phyloP scores from a whole-genome alignment of 2,797 vertebrate genomes.

The Pelodytes ibericus region DNA sequence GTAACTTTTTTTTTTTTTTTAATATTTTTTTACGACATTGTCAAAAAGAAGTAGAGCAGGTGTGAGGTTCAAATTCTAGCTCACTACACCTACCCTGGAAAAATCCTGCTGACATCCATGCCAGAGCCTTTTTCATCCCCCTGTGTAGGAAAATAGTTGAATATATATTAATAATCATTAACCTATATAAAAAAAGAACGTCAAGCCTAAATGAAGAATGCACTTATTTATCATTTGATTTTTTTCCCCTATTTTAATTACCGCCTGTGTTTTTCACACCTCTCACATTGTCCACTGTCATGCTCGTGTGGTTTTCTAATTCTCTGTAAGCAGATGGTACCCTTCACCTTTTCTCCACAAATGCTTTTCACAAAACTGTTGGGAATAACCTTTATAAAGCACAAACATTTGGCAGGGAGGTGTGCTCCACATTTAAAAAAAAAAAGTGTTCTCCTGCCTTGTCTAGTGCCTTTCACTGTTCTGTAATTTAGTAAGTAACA shows the following conservation, averaged over 20 bases:
- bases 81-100: no score
- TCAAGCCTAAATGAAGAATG: no score
- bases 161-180: no score
- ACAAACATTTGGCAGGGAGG: conserved; percentile 26
- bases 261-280: not conserved
- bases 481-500: not conserved
- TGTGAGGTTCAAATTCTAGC: no score
- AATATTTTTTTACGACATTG: no score
- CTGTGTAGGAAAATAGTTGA: no score
- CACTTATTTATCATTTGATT: not conserved
- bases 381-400: conserved; percentile 18
- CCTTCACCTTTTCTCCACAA: conserved; percentile 38
- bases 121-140: no score
- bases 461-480: not conserved
- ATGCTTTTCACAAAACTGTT: not conserved
- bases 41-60: no score
- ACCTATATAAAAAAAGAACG: no score
- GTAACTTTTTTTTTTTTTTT: no score
- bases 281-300: conserved; percentile 15
- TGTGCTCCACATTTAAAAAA: conserved; percentile 4
- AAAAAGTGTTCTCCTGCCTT: not conserved
- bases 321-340: conserved; percentile 34
- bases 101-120: no score
- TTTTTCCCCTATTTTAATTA: conserved; percentile 9
- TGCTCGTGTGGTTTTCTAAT: conserved; percentile 7